phyloP scores from a whole-genome alignment of 2,113 vertebrate genomes.

The Ursus arctos region DNA sequence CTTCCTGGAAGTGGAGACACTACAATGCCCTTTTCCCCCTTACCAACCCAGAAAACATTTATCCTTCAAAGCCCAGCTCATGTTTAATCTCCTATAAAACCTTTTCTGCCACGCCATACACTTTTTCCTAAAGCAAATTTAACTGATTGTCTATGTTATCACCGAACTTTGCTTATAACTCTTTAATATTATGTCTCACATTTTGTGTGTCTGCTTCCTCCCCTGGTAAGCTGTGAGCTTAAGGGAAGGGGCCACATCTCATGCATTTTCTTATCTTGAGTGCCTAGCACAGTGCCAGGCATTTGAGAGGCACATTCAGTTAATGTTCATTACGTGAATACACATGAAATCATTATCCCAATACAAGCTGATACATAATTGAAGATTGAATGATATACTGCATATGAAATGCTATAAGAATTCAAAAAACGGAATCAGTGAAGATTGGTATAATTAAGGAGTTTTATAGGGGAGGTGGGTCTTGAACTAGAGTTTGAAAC shows the following conservation, averaged over 20 bases:
- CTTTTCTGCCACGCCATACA: not conserved
- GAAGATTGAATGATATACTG: not conserved
- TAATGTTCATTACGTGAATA: not conserved
- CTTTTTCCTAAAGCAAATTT: not conserved
- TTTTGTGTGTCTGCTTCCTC: not conserved
- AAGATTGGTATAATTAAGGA: not conserved
- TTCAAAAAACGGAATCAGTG: not conserved
- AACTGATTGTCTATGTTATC: not conserved
- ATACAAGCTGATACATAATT: not conserved
- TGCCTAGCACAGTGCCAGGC: not conserved
- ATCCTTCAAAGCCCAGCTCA: not conserved
- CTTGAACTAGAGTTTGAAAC: conserved; percentile 25
- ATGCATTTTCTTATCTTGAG: not conserved
- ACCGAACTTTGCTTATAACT: not conserved
- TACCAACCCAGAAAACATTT: not conserved
- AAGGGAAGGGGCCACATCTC: not conserved
- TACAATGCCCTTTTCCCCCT: not conserved
- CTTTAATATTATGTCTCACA: not conserved
- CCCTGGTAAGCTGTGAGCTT: not conserved
- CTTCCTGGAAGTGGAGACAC: not conserved
- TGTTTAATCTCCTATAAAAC: conserved; percentile 19
- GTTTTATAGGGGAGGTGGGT: not conserved
- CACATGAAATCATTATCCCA: not conserved
- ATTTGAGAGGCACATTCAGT: not conserved
- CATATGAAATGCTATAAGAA: not conserved